Percentiles rank a stretch among this genome's conserved stretches.
These are phyloP conservation scores for Uria aalge DNA, from an alignment of 2,113 vertebrate genomes.

Conservation along the genomic window DNA sequence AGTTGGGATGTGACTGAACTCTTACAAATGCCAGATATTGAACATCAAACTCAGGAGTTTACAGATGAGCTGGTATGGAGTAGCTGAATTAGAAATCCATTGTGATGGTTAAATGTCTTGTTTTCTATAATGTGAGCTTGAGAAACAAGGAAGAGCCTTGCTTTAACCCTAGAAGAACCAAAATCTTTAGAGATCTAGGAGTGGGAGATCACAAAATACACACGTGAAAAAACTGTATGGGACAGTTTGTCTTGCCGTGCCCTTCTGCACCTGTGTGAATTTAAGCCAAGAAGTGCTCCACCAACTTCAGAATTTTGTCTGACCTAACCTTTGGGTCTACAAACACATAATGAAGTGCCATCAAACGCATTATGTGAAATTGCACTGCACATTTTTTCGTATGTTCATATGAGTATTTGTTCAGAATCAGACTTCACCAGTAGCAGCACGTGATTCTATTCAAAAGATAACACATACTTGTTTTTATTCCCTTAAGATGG, in stretches of 20 bases:
- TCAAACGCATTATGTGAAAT: rapidly evolving
- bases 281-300: neutral
- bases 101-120: neutral
- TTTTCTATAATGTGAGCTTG: neutral
- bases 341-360: rapidly evolving
- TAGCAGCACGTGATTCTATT: neutral
- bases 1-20: neutral
- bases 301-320: neutral
- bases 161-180: neutral
- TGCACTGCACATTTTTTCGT: neutral
- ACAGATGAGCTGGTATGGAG: neutral
- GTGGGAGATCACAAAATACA: neutral
- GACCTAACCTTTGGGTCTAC: neutral
- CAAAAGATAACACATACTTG: neutral
- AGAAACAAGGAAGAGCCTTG: neutral
- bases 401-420: neutral
- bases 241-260: neutral
- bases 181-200: neutral
- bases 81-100: neutral
- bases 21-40: neutral
- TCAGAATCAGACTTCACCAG: neutral
- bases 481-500: neutral
- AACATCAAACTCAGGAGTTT: neutral
- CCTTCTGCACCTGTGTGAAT: neutral
- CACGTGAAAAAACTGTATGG: neutral